Conservation (phyloP, 1,140 invertebrate genomes). For the Stegodyphus dumicola region DNA sequence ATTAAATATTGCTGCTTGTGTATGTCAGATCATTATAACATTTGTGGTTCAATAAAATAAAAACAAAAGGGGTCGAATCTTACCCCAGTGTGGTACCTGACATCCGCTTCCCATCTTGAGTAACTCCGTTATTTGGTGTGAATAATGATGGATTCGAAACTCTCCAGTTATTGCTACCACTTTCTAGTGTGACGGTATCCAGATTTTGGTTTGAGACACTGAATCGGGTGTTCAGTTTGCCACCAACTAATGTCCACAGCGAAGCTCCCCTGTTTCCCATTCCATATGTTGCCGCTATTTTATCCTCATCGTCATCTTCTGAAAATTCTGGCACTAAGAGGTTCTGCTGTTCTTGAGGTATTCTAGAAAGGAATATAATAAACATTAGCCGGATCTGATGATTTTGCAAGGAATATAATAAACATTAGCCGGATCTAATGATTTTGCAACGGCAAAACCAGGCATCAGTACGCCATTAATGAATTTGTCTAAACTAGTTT, state of each 20-base stretch:
- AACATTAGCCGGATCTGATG: too few relatives aligned
- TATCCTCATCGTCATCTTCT: slow-evolving; percentile 72
- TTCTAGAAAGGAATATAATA: slow-evolving; percentile 66
- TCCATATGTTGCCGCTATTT: slow-evolving; percentile 31
- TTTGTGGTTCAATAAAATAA: not conserved
- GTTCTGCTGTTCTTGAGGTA: slow-evolving; percentile 75
- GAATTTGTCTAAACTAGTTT: too few relatives aligned
- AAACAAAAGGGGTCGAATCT: not conserved
- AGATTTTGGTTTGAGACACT: slow-evolving; percentile 48
- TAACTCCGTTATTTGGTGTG: not conserved
- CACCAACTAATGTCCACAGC: slow-evolving; percentile 59
- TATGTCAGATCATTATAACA: not conserved
- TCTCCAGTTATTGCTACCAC: slow-evolving; percentile 53
- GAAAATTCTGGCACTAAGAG: slow-evolving; percentile 74
- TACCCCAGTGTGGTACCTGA: slow-evolving; percentile 13
- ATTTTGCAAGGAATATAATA: too few relatives aligned
- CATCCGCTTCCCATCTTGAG: slow-evolving; percentile 4
- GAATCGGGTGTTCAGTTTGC: slow-evolving; percentile 37
- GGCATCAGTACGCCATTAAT: too few relatives aligned
- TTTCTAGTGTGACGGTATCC: slow-evolving; percentile 38
- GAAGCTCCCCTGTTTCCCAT: slow-evolving; percentile 51
- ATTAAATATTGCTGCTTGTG: not conserved
- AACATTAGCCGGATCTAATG: too few relatives aligned
- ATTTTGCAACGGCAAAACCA: too few relatives aligned
- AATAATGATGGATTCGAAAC: slow-evolving; percentile 47